Conservation (phyloP, 2,888 invertebrate species). For the Cosmia trapezina region DNA sequence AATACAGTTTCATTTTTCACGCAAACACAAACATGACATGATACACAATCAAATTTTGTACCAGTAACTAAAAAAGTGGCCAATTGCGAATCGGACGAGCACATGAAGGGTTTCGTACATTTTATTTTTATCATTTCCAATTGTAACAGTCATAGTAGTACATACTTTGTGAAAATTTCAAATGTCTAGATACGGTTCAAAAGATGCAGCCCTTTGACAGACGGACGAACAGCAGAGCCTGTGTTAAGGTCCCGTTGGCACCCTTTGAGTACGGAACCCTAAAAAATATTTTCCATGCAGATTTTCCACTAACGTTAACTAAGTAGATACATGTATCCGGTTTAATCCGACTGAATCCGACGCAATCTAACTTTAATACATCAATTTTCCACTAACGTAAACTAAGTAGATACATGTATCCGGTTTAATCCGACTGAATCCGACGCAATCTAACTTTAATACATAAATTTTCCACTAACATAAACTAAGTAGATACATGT, state of each 20-base stretch:
- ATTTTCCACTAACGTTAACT: not conserved
- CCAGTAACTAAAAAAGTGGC: constrained; percentile 4
- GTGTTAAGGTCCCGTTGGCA: no score
- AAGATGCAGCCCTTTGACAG: no score
- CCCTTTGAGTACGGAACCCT: no score
- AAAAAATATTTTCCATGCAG: no score
- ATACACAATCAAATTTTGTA: constrained; percentile 8
- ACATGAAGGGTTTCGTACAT: no score
- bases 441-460: no score
- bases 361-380: constrained; percentile 53
- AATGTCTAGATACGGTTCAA: no score
- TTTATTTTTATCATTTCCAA: no score
- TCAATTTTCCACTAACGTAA: constrained; percentile 13
- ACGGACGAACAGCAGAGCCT: no score
- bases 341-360: constrained; percentile 18
- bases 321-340: not conserved
- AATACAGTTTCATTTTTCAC: constrained; percentile 35
- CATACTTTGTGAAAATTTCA: no score
- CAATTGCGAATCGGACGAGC: no score
- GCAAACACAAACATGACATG: not conserved
- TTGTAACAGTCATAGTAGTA: no score
- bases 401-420: not conserved
- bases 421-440: constrained; percentile 18
- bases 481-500: not conserved
- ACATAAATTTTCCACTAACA: not conserved